phyloP scores from a whole-genome alignment of 2,113 vertebrate species.

The Danionella cerebrum region DNA sequence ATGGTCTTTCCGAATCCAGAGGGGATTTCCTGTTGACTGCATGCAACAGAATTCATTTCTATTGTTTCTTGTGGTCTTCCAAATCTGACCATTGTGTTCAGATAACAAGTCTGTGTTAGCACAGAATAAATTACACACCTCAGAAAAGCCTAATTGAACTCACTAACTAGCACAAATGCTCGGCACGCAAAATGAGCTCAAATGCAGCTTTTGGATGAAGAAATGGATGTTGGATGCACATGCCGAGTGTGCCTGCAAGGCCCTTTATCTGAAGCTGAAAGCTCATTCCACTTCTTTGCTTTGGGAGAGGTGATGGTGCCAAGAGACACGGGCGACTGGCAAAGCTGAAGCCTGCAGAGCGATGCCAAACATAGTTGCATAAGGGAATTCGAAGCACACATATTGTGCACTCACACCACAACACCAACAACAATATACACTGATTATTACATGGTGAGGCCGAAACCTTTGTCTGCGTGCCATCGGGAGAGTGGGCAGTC shows the following conservation, averaged over 20 bases:
- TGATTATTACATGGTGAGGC: background rate
- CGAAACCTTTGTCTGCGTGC: background rate
- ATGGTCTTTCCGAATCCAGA: background rate
- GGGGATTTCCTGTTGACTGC: background rate
- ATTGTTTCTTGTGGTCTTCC: background rate
- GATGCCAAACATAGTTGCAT: background rate
- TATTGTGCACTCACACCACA: background rate
- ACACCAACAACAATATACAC: background rate
- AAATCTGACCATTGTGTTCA: background rate
- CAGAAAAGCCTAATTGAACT: background rate
- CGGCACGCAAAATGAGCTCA: background rate
- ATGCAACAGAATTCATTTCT: background rate
- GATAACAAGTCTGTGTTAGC: background rate
- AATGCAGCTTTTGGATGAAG: conserved; percentile 6
- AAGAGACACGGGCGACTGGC: conserved; percentile 5
- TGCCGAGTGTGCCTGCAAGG: background rate
- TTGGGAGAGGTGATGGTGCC: background rate
- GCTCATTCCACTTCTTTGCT: conserved; percentile 1
- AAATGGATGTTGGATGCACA: background rate
- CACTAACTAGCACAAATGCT: background rate
- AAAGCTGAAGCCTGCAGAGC: background rate
- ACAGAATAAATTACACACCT: conserved; percentile 1
- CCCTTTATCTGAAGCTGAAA: conserved; percentile 13
- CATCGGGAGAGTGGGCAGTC: background rate
- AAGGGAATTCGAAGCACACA: background rate